These are phyloP conservation scores for Palythoa heliodiscus DNA, from an alignment of 92 coral and sea anemone species.

Conservation along the genomic window DNA sequence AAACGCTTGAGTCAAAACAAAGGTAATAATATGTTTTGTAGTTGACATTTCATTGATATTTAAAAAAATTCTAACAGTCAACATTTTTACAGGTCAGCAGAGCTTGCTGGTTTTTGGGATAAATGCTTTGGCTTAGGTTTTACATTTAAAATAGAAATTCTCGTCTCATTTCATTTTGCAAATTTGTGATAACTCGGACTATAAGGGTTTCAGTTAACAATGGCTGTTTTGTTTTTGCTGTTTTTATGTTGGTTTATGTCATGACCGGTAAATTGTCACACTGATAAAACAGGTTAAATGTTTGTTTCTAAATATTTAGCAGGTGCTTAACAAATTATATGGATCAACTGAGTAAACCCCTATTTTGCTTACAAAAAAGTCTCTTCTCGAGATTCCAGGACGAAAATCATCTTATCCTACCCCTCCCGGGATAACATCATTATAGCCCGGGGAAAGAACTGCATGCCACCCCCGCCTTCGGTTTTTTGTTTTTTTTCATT, in stretches of 20 bases:
- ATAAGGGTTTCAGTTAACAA: not conserved
- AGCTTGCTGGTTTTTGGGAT: not conserved
- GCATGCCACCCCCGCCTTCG: too few relatives aligned
- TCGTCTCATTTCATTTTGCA: not conserved
- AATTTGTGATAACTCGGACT: not conserved
- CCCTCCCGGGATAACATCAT: too few relatives aligned
- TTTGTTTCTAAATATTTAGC: slow-evolving; percentile 17
- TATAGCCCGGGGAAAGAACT: too few relatives aligned
- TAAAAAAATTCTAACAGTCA: slow-evolving; percentile 1
- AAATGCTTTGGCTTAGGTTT: not conserved
- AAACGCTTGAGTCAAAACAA: not conserved
- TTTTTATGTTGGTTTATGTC: not conserved
- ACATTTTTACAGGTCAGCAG: slow-evolving; percentile 34
- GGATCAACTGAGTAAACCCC: not conserved
- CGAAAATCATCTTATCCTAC: too few relatives aligned
- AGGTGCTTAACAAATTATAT: not conserved
- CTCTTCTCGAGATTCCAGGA: too few relatives aligned
- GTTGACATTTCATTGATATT: slow-evolving; percentile 27
- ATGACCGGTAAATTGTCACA: not conserved
- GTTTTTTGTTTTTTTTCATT: too few relatives aligned
- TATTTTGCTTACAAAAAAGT: too few relatives aligned
- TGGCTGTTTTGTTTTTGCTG: not conserved
- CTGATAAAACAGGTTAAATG: not conserved
- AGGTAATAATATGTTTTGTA: slow-evolving; percentile 16
- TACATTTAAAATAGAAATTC: not conserved